These are phyloP conservation scores for Brachionichthys hirsutus DNA, from an alignment of 2,113 vertebrate species.

Conservation along the genomic window DNA sequence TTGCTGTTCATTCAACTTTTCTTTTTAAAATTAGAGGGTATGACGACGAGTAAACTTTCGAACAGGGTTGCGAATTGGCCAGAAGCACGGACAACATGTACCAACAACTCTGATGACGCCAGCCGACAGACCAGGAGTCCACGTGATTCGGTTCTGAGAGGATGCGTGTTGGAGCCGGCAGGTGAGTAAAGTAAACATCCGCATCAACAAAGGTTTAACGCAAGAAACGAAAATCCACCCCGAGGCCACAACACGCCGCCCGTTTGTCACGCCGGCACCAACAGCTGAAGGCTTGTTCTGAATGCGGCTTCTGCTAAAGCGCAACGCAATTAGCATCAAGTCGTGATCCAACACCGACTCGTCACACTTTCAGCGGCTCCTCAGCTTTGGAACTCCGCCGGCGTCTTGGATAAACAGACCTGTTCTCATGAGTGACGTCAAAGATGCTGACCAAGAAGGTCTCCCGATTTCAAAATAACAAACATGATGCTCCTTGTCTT, in stretches of 20 bases:
- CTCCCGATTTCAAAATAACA: slow-evolving; percentile 8
- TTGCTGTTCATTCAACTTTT: no score
- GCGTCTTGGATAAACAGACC: slow-evolving; percentile 61
- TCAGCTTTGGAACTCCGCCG: slow-evolving; percentile 54
- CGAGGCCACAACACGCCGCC: slow-evolving; percentile 25
- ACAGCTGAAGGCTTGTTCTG: slow-evolving; percentile 8
- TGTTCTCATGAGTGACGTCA: not conserved
- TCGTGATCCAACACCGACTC: slow-evolving; percentile 23
- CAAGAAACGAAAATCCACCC: slow-evolving; percentile 26
- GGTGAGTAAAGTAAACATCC: not conserved
- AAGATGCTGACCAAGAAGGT: slow-evolving; percentile 2
- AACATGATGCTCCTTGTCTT: not conserved
- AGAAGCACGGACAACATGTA: slow-evolving; percentile 4
- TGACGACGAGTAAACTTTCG: not conserved
- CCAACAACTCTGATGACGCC: slow-evolving; percentile 12
- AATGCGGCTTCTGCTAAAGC: slow-evolving; percentile 13
- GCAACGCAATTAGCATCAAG: slow-evolving; percentile 11
- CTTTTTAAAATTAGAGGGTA: not conserved
- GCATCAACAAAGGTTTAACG: slow-evolving; percentile 21
- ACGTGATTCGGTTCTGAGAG: slow-evolving; percentile 6
- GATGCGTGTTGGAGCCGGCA: not conserved
- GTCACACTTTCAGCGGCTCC: slow-evolving; percentile 18
- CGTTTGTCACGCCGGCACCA: slow-evolving; percentile 40
- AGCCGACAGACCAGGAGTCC: slow-evolving; percentile 7
- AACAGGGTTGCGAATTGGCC: slow-evolving; percentile 10